A percentile compares a stretch with the other conserved stretches of the same genome.
Conservation (phyloP, 2,113 vertebrate genomes). For the Elachura formosa region DNA sequence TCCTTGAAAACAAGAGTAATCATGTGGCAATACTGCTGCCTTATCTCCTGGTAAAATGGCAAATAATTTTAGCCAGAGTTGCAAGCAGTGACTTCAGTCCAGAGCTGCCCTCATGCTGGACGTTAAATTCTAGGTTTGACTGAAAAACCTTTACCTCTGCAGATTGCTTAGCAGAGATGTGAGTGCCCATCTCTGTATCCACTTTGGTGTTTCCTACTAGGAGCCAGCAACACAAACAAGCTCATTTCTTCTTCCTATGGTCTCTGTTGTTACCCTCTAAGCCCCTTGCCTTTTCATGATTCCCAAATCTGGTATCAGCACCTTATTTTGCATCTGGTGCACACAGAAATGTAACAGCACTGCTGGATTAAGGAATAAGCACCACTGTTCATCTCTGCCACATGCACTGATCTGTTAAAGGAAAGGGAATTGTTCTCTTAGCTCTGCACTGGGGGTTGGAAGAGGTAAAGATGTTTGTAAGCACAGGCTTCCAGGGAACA, state of each 20-base stretch:
- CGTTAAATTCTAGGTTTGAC: not conserved
- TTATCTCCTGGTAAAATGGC: not conserved
- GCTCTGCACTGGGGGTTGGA: not conserved
- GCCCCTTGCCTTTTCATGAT: not conserved
- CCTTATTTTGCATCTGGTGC: not conserved
- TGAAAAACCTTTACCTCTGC: not conserved
- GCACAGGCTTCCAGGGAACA: not conserved
- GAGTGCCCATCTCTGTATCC: not conserved
- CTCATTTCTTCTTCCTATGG: not conserved
- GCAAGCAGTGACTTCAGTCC: not conserved
- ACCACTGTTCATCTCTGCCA: not conserved
- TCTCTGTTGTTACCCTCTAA: not conserved
- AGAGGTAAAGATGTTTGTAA: not conserved
- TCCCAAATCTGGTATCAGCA: not conserved
- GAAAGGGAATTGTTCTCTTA: not conserved
- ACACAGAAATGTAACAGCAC: not conserved
- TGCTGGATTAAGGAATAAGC: not conserved
- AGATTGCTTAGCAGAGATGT: not conserved
- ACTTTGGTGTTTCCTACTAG: not conserved
- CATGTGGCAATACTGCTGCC: not conserved
- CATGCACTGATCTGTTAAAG: not conserved
- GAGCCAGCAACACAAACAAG: not conserved
- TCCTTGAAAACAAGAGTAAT: not conserved
- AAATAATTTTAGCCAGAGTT: not conserved
- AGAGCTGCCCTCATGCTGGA: not conserved